phyloP scores from a whole-genome alignment of 2,113 vertebrate genomes.

The Cyanoderma ruficeps region DNA sequence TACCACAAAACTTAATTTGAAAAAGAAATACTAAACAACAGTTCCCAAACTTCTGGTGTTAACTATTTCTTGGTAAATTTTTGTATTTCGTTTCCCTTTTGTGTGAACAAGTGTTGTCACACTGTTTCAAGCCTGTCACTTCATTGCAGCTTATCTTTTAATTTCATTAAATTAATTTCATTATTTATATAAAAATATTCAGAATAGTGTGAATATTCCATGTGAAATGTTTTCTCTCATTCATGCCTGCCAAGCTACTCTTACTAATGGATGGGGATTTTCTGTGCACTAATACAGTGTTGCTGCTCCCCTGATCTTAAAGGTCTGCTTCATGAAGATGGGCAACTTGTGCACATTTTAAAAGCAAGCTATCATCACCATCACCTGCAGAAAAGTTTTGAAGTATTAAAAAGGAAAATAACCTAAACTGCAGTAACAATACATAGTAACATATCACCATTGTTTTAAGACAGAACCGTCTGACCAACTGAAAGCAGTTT shows the following conservation, averaged over 20 bases:
- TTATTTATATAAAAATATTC: not conserved
- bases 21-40: not conserved
- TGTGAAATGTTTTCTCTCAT: not conserved
- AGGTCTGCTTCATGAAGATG: not conserved
- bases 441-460: not conserved
- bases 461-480: not conserved
- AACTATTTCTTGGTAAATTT: not conserved
- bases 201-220: not conserved
- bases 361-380: not conserved
- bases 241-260: not conserved
- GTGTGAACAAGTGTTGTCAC: not conserved
- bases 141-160: not conserved
- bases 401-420: not conserved
- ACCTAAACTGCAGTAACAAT: not conserved
- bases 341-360: not conserved
- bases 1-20: not conserved
- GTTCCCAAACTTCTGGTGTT: not conserved
- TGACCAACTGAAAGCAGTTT: slow-evolving; percentile 35
- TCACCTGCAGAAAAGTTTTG: not conserved
- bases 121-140: not conserved
- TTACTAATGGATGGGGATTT: not conserved
- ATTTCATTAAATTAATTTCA: not conserved
- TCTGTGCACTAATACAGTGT: not conserved
- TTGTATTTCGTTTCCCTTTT: slow-evolving; percentile 9
- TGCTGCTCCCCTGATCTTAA: not conserved